Evolutionary conservation across 2,888 invertebrate species (phyloP).

Genomic region (Melitaea athalia): DNA sequence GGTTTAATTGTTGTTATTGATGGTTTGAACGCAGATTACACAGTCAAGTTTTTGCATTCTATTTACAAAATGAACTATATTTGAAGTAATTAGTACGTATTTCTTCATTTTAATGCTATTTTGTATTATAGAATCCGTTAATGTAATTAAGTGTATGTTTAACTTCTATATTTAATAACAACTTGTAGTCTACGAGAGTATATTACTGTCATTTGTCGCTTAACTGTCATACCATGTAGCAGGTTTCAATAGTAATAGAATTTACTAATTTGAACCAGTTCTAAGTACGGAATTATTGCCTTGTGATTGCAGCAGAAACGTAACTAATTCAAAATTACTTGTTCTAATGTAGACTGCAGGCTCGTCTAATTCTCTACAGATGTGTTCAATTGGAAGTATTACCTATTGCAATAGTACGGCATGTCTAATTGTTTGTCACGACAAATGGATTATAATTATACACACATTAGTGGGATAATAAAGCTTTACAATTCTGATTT

Average conservation of each 20-base stretch:
- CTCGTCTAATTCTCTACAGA: constrained; percentile 3
- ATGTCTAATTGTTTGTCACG: background rate
- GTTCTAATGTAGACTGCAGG: background rate
- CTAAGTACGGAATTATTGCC: background rate
- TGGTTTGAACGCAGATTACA: background rate
- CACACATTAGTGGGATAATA: background rate
- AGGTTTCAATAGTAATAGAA: background rate
- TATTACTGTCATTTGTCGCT: background rate
- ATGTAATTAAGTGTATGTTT: too few relatives aligned
- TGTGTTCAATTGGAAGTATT: constrained; percentile 7
- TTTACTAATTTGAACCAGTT: background rate
- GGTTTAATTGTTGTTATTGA: background rate
- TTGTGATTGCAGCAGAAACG: constrained; percentile 1
- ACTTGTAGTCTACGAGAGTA: background rate
- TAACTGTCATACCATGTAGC: too few relatives aligned
- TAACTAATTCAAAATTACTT: constrained; percentile 21
- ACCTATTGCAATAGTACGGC: constrained; percentile 2
- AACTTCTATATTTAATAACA: background rate
- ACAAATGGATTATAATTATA: background rate
- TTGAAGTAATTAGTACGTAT: too few relatives aligned
- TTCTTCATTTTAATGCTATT: background rate
- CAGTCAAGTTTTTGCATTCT: background rate
- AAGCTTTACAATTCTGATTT: constrained; percentile 1
- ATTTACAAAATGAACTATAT: background rate
- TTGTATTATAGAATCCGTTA: too few relatives aligned